Evolutionary conservation across 2,888 invertebrate genomes (phyloP).

Genomic region (Drosophila subquinaria): DNA sequence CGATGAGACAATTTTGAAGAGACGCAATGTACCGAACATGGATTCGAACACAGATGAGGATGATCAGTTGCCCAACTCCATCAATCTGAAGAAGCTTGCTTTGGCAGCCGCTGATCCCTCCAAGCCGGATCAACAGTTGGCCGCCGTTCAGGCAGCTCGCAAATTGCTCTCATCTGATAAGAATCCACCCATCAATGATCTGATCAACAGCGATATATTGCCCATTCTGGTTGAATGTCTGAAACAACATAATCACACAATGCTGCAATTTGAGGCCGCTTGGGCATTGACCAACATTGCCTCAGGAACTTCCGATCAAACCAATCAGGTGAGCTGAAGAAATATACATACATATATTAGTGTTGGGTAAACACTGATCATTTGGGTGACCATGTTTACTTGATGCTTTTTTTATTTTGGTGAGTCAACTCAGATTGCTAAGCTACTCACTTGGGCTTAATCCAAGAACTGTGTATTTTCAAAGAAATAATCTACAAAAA

Average conservation of each 20-base stretch:
- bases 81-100: conserved; percentile 93
- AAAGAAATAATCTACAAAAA: too few species aligned
- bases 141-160: conserved; percentile 97
- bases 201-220: conserved; percentile 97
- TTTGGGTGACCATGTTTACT: too few species aligned
- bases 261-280: conserved; percentile 98
- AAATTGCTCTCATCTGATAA: conserved; percentile 98
- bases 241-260: conserved; percentile 93
- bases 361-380: too few species aligned
- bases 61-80: conserved; percentile 89
- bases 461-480: too few species aligned
- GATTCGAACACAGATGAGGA: conserved; percentile 93
- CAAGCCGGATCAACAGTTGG: conserved; percentile 92
- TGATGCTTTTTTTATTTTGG: too few species aligned
- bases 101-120: conserved; percentile 93
- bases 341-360: neutral
- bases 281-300: conserved; percentile 99
- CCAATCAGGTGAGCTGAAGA: conserved; percentile 87
- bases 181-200: conserved; percentile 98
- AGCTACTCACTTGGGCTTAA: too few species aligned
- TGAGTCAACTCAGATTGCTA: too few species aligned
- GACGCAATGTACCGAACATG: conserved; percentile 96
- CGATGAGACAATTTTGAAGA: conserved; percentile 97
- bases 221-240: conserved; percentile 97
- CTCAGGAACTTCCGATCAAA: conserved; percentile 96